A percentile compares a stretch with the other conserved stretches of the same genome.
Conservation (phyloP, 2,797 vertebrate species). For the Strix occidentalis region DNA sequence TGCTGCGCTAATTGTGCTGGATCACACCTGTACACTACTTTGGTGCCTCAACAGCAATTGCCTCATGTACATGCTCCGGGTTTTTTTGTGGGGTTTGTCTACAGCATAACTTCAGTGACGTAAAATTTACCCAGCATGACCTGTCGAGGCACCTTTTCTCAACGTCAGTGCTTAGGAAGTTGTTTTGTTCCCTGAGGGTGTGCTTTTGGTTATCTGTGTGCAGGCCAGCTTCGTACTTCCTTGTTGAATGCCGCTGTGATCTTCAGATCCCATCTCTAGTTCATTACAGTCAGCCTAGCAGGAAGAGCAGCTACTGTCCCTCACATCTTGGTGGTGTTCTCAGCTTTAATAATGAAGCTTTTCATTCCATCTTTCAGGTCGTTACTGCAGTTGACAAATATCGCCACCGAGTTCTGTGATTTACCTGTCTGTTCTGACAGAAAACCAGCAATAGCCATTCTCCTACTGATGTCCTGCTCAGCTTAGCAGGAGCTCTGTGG, state of each 20-base stretch:
- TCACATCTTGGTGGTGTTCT: fast-evolving
- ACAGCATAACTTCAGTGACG: neutral
- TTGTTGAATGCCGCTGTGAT: fast-evolving
- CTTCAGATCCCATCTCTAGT: neutral
- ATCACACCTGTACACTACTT: fast-evolving
- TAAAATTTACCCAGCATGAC: fast-evolving
- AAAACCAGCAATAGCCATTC: fast-evolving
- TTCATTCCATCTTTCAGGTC: neutral
- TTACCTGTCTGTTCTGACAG: neutral
- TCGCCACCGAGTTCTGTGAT: fast-evolving
- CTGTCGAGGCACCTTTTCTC: fast-evolving
- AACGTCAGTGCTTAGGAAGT: neutral
- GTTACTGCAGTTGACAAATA: neutral
- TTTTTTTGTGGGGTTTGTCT: fast-evolving
- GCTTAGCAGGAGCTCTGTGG: neutral
- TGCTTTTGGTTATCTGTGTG: neutral
- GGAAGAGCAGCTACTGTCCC: neutral
- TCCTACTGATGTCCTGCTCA: neutral
- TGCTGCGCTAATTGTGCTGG: fast-evolving
- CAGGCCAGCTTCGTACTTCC: fast-evolving
- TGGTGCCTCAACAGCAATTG: fast-evolving
- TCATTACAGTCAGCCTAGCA: neutral
- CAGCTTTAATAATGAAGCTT: neutral
- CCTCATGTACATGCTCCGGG: fast-evolving
- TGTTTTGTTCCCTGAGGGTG: neutral